Base-by-base conservation (phyloP, 2,797 vertebrate genomes). In the Jordanella pulchra region DNA sequence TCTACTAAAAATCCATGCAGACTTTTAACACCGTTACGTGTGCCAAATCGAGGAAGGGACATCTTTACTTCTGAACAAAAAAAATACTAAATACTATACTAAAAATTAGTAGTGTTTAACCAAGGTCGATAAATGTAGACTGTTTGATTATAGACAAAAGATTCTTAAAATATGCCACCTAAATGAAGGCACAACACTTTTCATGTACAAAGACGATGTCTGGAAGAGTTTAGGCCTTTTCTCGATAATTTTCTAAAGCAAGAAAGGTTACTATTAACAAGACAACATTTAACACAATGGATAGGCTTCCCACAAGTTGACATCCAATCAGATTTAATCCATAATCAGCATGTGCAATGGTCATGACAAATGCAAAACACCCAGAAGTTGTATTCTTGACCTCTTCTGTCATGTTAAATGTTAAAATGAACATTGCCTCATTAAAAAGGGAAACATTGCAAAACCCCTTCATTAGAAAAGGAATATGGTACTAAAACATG, bases 1-100 rank as follows among this genome's bases (percentile, higher is more conserved):
- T 55, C 72, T 66, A 6, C 54, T 54, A 48, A 63, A 78, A 82
- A 68, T 74, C 44, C 47, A 28, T 11, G 55, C 17, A 54, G 32
- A 45, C 53, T 79, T 72, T 23, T 12, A 7, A 27, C 13, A 54
- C 5, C 3, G 15, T 25, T 42, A 39, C 14, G 23, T 14, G 30
- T 60, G 58, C 7, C 21, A 60, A 14, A 42, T 42, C n/a, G n/a
- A 17, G 3, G 21, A 35, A 23, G 9, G 32, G 35, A 61, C 21
- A 23, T 61, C 30, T 58, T 3, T 58, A 10, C 18, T 32, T 17
- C 21, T 6, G 48, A 21, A n/a, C n/a, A n/a, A n/a, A n/a, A n/a
- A n/a, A n/a, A n/a, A n/a, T n/a, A n/a, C n/a, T n/a, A n/a, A n/a
- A n/a, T n/a, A n/a, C n/a, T n/a, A n/a, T n/a, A n/a, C n/a, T n/a